Evolutionary conservation across 2,797 vertebrate species (phyloP).

Genomic region (Platalea minor): DNA sequence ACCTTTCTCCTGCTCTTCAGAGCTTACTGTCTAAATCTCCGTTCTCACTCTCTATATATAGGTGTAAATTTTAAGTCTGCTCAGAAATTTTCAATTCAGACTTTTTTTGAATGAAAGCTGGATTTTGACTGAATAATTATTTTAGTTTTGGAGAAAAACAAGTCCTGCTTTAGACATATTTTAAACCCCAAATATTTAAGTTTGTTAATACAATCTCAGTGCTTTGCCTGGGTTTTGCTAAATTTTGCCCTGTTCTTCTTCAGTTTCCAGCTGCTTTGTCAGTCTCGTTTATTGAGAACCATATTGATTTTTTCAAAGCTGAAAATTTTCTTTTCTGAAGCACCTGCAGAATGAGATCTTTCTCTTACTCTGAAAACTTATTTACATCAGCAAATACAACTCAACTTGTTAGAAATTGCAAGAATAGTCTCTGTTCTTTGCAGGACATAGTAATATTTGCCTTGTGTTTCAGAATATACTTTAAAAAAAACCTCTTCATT

Average conservation of each 20-base stretch:
- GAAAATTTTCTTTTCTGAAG: not conserved
- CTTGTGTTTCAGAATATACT: not conserved
- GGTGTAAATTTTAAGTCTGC: not conserved
- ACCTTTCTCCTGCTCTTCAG: not conserved
- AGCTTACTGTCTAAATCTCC: not conserved
- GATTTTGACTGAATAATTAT: not conserved
- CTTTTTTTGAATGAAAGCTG: not conserved
- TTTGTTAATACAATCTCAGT: not conserved
- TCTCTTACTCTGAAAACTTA: not conserved
- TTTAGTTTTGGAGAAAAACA: not conserved
- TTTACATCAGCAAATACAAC: not conserved
- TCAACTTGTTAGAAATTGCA: not conserved
- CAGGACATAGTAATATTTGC: not conserved
- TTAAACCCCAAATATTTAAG: not conserved
- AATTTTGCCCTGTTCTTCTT: not conserved
- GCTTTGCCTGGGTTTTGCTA: not conserved
- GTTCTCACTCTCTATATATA: not conserved
- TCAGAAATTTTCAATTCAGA: not conserved
- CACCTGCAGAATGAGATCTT: not conserved
- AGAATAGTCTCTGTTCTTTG: not conserved
- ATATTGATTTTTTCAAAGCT: not conserved
- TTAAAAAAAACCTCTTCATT: not conserved
- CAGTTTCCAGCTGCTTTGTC: not conserved
- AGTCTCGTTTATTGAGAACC: not conserved
- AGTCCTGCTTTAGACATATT: not conserved